Evolutionary conservation across 2,797 vertebrate genomes (phyloP).

Genomic region (Craterocephalus amniculus): DNA sequence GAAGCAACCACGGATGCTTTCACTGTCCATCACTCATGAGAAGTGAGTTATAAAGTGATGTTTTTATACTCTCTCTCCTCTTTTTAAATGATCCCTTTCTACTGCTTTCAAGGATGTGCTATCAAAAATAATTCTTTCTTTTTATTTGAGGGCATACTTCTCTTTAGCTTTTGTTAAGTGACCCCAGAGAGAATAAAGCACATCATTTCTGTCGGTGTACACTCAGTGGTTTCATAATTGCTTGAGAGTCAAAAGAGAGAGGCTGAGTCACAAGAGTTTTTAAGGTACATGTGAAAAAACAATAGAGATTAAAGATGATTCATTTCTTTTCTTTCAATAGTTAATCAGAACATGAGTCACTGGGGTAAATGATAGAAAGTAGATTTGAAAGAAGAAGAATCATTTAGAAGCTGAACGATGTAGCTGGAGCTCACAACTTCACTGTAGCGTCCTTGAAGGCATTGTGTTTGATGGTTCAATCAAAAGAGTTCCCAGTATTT

Average conservation of each 20-base stretch:
- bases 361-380: background rate
- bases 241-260: background rate
- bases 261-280: conserved; percentile 7
- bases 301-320: background rate
- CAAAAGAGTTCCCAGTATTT: background rate
- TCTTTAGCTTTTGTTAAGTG: conserved; percentile 33
- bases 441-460: background rate
- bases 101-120: conserved; percentile 32
- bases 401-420: background rate
- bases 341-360: background rate
- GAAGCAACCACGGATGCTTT: conserved; percentile 31
- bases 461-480: background rate
- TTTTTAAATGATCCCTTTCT: conserved; percentile 16
- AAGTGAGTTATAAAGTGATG: background rate
- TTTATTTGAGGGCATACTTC: conserved; percentile 9
- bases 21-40: background rate
- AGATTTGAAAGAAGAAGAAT: background rate
- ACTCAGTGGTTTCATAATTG: background rate
- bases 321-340: background rate
- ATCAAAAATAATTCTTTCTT: background rate
- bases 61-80: conserved; percentile 13
- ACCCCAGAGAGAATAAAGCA: conserved; percentile 17
- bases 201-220: background rate
- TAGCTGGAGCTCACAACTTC: too few species aligned
- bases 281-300: background rate